Percentiles rank a stretch among this genome's conserved stretches.
These are phyloP conservation scores for Pachydiplax longipennis DNA, from an alignment of 2,888 invertebrate species.

Conservation along the genomic window DNA sequence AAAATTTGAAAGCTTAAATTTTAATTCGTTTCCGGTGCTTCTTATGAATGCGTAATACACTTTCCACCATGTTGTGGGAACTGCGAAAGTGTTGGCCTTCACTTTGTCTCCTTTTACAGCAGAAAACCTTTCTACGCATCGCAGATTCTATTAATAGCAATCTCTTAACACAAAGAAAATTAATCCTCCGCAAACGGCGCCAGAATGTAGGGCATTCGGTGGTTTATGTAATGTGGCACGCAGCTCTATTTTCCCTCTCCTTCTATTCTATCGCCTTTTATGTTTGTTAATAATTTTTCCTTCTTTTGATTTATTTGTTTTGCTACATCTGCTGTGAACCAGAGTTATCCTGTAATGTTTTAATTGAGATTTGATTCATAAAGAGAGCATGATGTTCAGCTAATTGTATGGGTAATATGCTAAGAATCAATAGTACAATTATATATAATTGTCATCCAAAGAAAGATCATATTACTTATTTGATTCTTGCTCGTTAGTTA, in stretches of 20 bases:
- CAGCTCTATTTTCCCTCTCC: background rate
- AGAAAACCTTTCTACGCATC: background rate
- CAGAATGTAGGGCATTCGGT: background rate
- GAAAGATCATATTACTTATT: no score
- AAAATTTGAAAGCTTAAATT: no score
- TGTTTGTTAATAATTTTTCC: background rate
- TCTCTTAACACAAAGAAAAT: background rate
- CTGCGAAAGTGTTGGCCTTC: background rate
- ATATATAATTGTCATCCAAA: no score
- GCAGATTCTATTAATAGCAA: background rate
- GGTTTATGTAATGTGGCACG: background rate
- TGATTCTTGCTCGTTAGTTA: no score
- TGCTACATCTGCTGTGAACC: no score
- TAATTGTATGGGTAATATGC: no score
- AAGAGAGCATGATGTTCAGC: no score
- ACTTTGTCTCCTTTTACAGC: background rate
- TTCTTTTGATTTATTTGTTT: background rate
- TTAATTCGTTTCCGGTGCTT: no score
- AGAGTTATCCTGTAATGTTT: no score
- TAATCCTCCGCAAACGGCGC: background rate
- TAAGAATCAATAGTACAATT: no score
- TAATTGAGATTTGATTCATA: no score
- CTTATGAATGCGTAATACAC: no score
- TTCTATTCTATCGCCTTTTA: background rate
- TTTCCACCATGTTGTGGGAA: background rate